phyloP scores from a whole-genome alignment of 2,113 vertebrate species.

The Takifugu bimaculatus region DNA sequence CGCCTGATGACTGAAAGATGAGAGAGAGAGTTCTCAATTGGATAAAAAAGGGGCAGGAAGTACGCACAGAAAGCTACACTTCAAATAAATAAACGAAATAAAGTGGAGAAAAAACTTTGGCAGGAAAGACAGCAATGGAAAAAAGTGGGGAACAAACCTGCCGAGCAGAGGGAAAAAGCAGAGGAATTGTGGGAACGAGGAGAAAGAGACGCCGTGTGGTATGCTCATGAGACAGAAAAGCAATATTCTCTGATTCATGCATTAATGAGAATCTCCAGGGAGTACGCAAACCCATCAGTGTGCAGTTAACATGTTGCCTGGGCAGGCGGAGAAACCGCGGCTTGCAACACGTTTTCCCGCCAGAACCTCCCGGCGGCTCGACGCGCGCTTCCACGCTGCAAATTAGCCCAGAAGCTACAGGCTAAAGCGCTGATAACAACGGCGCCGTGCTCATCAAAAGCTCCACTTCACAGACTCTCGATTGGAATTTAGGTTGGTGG shows the following conservation, averaged over 20 bases:
- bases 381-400: constrained; percentile 29
- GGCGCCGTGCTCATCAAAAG: constrained; percentile 13
- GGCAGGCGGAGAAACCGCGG: constrained; percentile 12
- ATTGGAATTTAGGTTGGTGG: constrained; percentile 9
- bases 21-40: too few species aligned
- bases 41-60: not conserved
- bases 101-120: too few species aligned
- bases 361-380: constrained; percentile 24
- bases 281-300: not conserved
- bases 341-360: constrained; percentile 18
- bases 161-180: constrained; percentile 1
- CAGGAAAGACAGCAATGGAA: not conserved
- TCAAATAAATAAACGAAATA: too few species aligned
- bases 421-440: constrained; percentile 16
- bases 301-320: constrained; percentile 28
- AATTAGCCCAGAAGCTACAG: constrained; percentile 28
- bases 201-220: not conserved
- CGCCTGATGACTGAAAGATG: too few species aligned
- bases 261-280: constrained; percentile 29
- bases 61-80: not conserved
- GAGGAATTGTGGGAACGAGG: constrained; percentile 6
- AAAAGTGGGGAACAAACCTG: constrained; percentile 3
- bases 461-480: constrained; percentile 3
- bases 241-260: constrained; percentile 40
- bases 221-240: constrained; percentile 22